These are phyloP conservation scores for Zaprionus lineosus DNA, from an alignment of 2,888 invertebrate genomes.

Conservation along the genomic window DNA sequence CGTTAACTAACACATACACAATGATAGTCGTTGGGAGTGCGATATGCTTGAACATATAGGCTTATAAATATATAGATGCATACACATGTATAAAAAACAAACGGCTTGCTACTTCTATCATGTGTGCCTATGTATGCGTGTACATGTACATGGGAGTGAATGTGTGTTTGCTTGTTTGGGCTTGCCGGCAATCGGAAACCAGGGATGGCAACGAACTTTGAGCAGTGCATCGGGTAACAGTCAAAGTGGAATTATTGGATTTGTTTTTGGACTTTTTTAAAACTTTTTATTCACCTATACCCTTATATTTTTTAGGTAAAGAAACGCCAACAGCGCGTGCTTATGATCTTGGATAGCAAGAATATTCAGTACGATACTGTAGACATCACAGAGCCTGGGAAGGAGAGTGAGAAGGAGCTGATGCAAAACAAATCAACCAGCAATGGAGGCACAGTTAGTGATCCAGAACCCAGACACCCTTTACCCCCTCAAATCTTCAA, in stretches of 20 bases:
- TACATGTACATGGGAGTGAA: constrained; percentile 7
- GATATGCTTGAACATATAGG: too few species aligned
- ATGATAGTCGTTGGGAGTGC: constrained; percentile 5
- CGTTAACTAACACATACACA: constrained; percentile 41
- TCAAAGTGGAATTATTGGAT: too few species aligned
- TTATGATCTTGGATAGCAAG: constrained; percentile 96
- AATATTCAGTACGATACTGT: constrained; percentile 93
- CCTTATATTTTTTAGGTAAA: constrained; percentile 88
- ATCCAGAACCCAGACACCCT: constrained; percentile 89
- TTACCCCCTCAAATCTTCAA: constrained; percentile 97
- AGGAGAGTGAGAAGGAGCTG: constrained; percentile 93
- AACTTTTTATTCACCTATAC: neutral
- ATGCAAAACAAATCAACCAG: constrained; percentile 94
- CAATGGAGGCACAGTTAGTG: constrained; percentile 89
- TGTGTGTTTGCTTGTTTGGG: constrained; percentile 28
- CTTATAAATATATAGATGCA: neutral
- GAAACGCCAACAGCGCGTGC: constrained; percentile 96
- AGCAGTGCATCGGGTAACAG: neutral
- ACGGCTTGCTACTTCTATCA: constrained; percentile 26
- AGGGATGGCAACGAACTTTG: constrained; percentile 23
- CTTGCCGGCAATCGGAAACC: constrained; percentile 55
- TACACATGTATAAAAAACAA: constrained; percentile 14
- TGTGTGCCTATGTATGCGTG: neutral
- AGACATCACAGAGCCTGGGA: constrained; percentile 97
- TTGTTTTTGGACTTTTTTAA: neutral